These are phyloP conservation scores for Gambusia affinis DNA, from an alignment of 2,113 vertebrate species.

Conservation along the genomic window DNA sequence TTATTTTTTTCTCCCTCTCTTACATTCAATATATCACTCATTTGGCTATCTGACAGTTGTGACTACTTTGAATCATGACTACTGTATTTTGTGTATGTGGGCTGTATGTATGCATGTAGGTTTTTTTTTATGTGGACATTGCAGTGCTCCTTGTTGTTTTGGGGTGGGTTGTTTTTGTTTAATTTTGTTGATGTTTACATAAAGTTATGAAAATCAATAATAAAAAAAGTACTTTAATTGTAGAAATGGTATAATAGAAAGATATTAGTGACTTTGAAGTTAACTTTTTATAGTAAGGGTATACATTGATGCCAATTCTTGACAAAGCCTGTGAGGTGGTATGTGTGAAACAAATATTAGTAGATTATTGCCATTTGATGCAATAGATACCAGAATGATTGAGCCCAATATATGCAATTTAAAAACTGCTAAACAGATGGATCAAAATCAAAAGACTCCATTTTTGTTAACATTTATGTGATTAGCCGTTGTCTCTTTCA, in stretches of 20 bases:
- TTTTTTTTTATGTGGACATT: no score
- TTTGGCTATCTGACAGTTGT: no score
- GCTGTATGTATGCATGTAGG: no score
- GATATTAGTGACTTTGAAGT: neutral
- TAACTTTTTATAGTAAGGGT: neutral
- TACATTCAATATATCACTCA: no score
- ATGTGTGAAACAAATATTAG: neutral
- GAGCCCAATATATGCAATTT: constrained; percentile 25
- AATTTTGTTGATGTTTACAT: no score
- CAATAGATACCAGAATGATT: constrained; percentile 26
- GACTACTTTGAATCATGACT: no score
- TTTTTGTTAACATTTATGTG: constrained; percentile 19
- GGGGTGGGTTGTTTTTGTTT: no score
- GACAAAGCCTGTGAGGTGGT: neutral
- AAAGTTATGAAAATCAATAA: no score
- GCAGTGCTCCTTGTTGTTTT: no score
- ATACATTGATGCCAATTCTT: neutral
- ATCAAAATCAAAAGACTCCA: neutral
- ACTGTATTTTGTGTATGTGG: no score
- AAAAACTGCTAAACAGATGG: constrained; percentile 26
- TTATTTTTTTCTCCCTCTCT: no score
- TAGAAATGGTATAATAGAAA: neutral
- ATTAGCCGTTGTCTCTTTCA: constrained; percentile 37
- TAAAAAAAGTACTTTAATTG: neutral
- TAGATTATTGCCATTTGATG: neutral